Conservation (phyloP, 2,888 invertebrate species). For the Axea sp. region DNA sequence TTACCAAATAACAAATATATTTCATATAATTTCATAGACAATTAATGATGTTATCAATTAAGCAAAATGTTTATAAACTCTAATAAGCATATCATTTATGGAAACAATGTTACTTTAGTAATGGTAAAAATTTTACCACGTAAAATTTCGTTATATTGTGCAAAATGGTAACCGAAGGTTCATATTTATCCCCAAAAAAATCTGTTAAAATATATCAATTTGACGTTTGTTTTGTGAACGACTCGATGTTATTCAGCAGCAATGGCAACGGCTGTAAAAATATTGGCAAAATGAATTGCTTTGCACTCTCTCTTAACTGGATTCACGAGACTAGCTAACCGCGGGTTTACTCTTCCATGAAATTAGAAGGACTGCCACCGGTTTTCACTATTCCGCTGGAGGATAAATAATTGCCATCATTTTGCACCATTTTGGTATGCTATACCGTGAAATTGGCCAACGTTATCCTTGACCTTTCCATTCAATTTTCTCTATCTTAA, state of each 20-base stretch:
- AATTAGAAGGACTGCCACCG: constrained; percentile 70
- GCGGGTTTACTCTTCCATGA: constrained; percentile 67
- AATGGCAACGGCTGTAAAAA: constrained; percentile 43
- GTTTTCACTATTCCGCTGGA: constrained; percentile 69
- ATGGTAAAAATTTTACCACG: too few relatives aligned
- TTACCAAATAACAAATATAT: too few relatives aligned
- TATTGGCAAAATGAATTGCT: constrained; percentile 51
- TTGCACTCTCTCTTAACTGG: constrained; percentile 33
- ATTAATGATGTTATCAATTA: too few relatives aligned
- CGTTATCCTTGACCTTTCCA: constrained; percentile 52
- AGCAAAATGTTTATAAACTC: too few relatives aligned
- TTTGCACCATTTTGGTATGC: constrained; percentile 67
- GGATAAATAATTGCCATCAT: constrained; percentile 71
- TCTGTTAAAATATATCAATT: too few relatives aligned
- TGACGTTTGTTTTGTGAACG: too few relatives aligned
- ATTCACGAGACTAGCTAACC: constrained; percentile 56
- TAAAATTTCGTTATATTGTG: too few relatives aligned
- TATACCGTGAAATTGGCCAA: constrained; percentile 65
- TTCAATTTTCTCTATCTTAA: constrained; percentile 48
- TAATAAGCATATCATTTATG: too few relatives aligned
- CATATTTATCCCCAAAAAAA: too few relatives aligned
- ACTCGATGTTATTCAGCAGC: constrained; percentile 36
- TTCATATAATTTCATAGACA: too few relatives aligned
- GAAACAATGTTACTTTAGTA: too few relatives aligned
- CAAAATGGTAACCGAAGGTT: too few relatives aligned